Evolutionary conservation across 2,797 vertebrate genomes (phyloP).

Genomic region (Tenualosa ilisha): DNA sequence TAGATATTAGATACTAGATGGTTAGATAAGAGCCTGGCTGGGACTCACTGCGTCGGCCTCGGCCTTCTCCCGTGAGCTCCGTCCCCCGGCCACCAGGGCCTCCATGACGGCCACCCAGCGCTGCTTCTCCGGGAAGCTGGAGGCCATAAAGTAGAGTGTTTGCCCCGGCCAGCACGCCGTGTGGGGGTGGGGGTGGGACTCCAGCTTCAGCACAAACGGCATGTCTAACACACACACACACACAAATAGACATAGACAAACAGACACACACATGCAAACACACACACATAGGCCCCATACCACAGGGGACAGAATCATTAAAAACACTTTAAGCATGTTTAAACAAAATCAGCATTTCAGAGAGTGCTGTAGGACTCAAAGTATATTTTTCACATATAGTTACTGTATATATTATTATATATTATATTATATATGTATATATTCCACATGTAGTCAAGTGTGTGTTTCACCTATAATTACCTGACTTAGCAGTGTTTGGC

Average conservation of each 20-base stretch:
- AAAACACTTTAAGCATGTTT: too few species aligned
- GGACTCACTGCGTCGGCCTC: slow-evolving; percentile 89
- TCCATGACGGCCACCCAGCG: slow-evolving; percentile 97
- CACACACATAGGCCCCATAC: neutral
- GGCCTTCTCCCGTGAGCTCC: slow-evolving; percentile 91
- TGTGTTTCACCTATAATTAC: slow-evolving; percentile 63
- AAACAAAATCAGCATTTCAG: too few species aligned
- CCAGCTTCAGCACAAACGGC: slow-evolving; percentile 95
- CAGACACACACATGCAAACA: slow-evolving; percentile 29
- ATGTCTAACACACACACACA: slow-evolving; percentile 77
- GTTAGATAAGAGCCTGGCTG: too few species aligned
- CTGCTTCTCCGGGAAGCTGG: slow-evolving; percentile 98
- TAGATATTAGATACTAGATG: too few species aligned
- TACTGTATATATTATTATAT: too few species aligned
- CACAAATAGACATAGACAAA: neutral
- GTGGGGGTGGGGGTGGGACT: slow-evolving; percentile 86
- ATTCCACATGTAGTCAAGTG: neutral
- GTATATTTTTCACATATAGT: too few species aligned
- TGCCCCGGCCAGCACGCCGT: slow-evolving; percentile 98
- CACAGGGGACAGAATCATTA: too few species aligned
- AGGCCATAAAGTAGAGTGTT: slow-evolving; percentile 93
- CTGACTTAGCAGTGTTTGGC: slow-evolving; percentile 97
- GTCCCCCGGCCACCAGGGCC: slow-evolving; percentile 90
- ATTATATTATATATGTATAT: too few species aligned
- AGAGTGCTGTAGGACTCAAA: too few species aligned